These are phyloP conservation scores for Anser brachyrhynchus DNA, from an alignment of 2,113 vertebrate species.

Conservation along the genomic window DNA sequence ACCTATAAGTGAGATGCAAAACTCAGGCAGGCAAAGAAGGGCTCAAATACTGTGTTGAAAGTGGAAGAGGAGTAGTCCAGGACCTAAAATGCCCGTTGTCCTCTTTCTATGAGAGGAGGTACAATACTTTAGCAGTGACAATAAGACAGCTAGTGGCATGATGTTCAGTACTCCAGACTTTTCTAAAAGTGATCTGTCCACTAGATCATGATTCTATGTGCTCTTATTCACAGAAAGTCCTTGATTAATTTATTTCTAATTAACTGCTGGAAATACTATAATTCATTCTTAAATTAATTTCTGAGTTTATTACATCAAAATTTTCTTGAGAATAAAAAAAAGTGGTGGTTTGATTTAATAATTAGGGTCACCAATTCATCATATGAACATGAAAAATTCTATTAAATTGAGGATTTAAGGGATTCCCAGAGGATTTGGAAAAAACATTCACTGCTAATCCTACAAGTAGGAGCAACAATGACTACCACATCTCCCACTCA, in stretches of 20 bases:
- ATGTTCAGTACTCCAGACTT: not conserved
- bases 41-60: not conserved
- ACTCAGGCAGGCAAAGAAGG: not conserved
- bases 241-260: not conserved
- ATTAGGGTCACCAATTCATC: not conserved
- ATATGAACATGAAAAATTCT: not conserved
- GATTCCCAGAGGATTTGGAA: not conserved
- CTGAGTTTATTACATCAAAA: accelerated
- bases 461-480: not conserved
- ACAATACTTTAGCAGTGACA: not conserved
- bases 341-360: not conserved
- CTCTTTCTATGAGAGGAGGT: not conserved
- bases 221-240: not conserved
- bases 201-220: not conserved
- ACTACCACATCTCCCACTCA: not conserved
- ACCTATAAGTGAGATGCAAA: not conserved
- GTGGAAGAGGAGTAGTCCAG: not conserved
- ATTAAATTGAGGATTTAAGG: not conserved
- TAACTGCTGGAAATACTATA: not conserved
- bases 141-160: not conserved
- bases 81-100: not conserved
- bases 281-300: not conserved
- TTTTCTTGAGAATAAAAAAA: not conserved
- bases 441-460: not conserved
- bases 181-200: not conserved